Percentiles rank a stretch among this genome's conserved stretches.
phyloP scores from a whole-genome alignment of 2,113 vertebrate species.

The Tympanuchus pallidicinctus region DNA sequence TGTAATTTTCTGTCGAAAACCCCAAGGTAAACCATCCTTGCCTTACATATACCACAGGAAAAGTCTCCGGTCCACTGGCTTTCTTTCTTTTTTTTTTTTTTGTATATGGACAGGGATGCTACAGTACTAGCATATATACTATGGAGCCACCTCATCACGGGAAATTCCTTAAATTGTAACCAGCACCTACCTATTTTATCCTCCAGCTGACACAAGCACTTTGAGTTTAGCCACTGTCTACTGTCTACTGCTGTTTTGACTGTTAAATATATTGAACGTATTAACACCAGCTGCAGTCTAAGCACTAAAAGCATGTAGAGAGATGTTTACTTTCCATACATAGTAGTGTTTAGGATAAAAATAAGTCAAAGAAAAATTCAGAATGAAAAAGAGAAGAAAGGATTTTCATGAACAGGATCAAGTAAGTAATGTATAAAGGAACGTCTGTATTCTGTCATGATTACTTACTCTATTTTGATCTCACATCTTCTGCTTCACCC shows the following conservation, averaged over 20 bases:
- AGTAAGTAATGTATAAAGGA: background rate
- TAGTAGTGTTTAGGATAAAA: background rate
- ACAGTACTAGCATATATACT: background rate
- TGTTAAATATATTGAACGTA: background rate
- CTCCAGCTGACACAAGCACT: background rate
- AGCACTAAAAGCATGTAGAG: background rate
- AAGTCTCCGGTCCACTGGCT: background rate
- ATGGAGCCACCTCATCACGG: background rate
- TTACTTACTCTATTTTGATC: conserved; percentile 2
- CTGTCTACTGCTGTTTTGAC: background rate
- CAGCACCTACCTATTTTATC: background rate
- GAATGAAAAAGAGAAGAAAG: background rate
- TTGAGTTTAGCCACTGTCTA: background rate
- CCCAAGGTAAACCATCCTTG: background rate
- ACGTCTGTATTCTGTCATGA: background rate
- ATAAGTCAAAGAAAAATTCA: background rate
- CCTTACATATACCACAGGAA: background rate
- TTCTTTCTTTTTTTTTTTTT: background rate
- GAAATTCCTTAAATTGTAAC: background rate
- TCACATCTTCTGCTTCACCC: conserved; percentile 13
- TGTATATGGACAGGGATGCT: background rate
- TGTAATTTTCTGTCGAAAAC: background rate
- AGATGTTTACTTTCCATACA: background rate
- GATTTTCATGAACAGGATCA: background rate
- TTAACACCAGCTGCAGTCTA: background rate